These are phyloP conservation scores for Cervus canadensis DNA, from an alignment of 2,113 vertebrate genomes.

Conservation along the genomic window DNA sequence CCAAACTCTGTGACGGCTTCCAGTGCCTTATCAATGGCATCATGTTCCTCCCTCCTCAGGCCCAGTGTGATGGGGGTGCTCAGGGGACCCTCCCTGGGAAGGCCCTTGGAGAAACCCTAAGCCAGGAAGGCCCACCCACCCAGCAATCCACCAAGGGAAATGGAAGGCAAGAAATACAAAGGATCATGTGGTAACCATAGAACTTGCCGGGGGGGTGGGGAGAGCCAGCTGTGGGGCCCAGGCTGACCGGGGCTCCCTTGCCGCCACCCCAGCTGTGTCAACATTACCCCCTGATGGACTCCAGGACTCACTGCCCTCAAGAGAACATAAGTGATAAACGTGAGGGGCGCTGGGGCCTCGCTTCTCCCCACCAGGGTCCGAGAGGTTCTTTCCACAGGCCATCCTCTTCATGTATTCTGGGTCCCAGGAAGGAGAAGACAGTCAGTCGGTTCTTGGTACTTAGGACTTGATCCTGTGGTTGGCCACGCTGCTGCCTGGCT, in stretches of 20 bases:
- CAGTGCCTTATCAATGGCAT: constrained; percentile 98
- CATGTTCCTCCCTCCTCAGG: constrained; percentile 80
- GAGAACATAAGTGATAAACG: neutral
- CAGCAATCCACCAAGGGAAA: neutral
- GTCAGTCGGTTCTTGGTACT: neutral
- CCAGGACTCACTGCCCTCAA: neutral
- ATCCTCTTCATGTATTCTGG: neutral
- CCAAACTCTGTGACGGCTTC: constrained; percentile 95
- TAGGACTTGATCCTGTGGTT: constrained; percentile 43
- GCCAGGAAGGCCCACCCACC: constrained; percentile 24
- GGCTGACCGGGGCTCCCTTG: neutral
- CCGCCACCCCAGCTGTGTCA: neutral
- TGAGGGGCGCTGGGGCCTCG: neutral
- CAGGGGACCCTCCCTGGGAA: neutral
- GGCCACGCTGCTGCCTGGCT: constrained; percentile 35
- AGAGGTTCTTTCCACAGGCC: neutral
- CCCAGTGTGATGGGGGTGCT: neutral
- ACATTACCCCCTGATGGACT: constrained; percentile 47
- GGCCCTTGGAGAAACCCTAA: constrained; percentile 22
- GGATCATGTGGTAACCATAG: constrained; percentile 38
- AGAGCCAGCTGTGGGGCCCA: neutral
- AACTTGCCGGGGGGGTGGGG: constrained; percentile 5
- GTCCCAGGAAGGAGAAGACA: neutral
- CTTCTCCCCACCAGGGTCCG: neutral
- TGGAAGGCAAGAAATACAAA: neutral